phyloP scores from a whole-genome alignment of 2,113 vertebrate genomes.

The Megaptera novaeangliae region DNA sequence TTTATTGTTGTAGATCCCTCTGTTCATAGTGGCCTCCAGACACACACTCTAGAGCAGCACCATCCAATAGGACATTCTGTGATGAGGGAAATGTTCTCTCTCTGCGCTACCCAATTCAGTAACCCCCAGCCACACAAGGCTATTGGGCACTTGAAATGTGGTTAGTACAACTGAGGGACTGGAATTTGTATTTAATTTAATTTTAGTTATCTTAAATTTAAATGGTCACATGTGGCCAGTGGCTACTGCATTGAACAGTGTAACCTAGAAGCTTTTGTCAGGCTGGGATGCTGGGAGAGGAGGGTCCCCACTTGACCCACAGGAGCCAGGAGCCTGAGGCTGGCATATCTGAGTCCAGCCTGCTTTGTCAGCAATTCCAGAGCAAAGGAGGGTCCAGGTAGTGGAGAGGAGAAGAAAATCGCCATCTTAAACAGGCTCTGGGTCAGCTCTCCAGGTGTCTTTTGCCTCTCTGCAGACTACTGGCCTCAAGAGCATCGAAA shows the following conservation, averaged over 20 bases:
- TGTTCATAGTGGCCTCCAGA: neutral
- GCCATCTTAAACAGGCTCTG: neutral
- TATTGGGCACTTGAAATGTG: neutral
- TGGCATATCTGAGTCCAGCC: neutral
- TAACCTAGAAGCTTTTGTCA: neutral
- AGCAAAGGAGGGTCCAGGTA: neutral
- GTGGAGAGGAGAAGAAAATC: neutral
- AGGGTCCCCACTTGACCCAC: neutral
- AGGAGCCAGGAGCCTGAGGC: neutral
- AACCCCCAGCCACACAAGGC: neutral
- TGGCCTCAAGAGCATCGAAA: neutral
- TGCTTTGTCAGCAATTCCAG: neutral
- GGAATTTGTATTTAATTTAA: neutral
- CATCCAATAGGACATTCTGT: neutral
- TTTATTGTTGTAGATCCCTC: neutral
- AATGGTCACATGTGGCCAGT: neutral
- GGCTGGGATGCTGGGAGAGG: neutral
- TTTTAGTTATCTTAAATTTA: neutral
- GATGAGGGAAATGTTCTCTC: neutral
- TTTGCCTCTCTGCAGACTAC: neutral
- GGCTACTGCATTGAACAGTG: neutral
- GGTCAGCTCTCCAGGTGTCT: neutral
- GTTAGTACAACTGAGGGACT: neutral
- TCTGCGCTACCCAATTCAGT: neutral
- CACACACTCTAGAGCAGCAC: neutral